phyloP scores from a whole-genome alignment of 2,113 vertebrate species.

The Sturnus vulgaris region DNA sequence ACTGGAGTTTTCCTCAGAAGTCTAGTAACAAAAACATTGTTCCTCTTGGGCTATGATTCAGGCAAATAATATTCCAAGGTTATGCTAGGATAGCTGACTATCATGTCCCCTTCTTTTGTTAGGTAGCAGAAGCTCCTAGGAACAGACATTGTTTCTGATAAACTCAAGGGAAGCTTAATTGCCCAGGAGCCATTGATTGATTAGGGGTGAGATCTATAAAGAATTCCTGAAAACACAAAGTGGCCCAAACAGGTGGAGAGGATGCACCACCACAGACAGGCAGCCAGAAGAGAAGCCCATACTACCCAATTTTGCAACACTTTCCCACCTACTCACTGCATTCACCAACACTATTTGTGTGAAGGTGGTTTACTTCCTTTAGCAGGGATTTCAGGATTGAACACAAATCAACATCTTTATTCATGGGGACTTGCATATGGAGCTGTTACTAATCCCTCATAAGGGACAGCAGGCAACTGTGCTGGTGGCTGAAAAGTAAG shows the following conservation, averaged over 20 bases:
- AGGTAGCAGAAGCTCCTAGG: not conserved
- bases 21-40: not conserved
- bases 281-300: not conserved
- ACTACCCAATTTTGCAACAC: not conserved
- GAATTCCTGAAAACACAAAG: not conserved
- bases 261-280: not conserved
- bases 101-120: not conserved
- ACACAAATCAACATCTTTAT: not conserved
- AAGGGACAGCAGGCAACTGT: not conserved
- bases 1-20: not conserved
- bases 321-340: not conserved
- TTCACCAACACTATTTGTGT: not conserved
- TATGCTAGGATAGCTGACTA: not conserved
- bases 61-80: not conserved
- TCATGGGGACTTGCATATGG: not conserved
- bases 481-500: not conserved
- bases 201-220: not conserved
- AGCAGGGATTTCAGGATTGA: not conserved
- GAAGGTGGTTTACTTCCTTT: not conserved
- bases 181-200: not conserved
- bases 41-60: not conserved
- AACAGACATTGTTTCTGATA: not conserved
- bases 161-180: not conserved
- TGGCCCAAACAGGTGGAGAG: rapidly evolving
- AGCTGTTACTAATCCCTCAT: not conserved